Conservation (phyloP, 2,888 invertebrate species). For the Priocnemis perturbator region DNA sequence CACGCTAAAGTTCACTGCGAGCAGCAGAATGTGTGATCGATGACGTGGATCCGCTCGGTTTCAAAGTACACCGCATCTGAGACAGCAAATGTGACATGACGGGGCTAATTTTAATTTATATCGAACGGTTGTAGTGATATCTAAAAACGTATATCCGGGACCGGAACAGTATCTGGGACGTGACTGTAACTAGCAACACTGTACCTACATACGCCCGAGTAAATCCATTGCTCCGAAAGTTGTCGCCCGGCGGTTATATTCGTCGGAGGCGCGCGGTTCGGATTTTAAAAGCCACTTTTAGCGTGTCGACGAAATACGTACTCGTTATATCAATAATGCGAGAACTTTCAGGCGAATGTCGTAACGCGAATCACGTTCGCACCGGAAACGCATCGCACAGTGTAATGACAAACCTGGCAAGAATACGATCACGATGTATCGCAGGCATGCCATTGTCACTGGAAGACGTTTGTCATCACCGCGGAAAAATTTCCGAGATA, state of each 20-base stretch:
- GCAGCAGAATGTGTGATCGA: too few relatives aligned
- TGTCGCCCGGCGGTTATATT: conserved; percentile 18
- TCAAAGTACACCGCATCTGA: conserved; percentile 27
- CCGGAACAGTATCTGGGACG: conserved; percentile 35
- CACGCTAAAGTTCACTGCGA: too few relatives aligned
- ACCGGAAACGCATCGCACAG: too few relatives aligned
- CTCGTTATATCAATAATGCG: too few relatives aligned
- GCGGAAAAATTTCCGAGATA: too few relatives aligned
- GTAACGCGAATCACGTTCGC: too few relatives aligned
- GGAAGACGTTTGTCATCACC: too few relatives aligned
- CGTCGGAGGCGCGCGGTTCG: conserved; percentile 10
- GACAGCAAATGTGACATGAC: conserved; percentile 22
- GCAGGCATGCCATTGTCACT: too few relatives aligned
- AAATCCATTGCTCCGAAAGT: conserved; percentile 43
- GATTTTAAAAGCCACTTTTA: neutral
- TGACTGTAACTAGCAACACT: conserved; percentile 24
- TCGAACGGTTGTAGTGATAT: conserved; percentile 29
- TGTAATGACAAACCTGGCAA: too few relatives aligned
- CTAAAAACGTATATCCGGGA: conserved; percentile 40
- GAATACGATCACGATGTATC: too few relatives aligned
- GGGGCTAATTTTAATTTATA: conserved; percentile 37
- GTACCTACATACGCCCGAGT: conserved; percentile 27
- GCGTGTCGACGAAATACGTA: too few relatives aligned
- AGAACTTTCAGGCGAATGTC: too few relatives aligned
- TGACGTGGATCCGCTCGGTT: conserved; percentile 6